Evolutionary conservation across 2,888 invertebrate species (phyloP).

Genomic region (Drosophila paucipuncta): DNA sequence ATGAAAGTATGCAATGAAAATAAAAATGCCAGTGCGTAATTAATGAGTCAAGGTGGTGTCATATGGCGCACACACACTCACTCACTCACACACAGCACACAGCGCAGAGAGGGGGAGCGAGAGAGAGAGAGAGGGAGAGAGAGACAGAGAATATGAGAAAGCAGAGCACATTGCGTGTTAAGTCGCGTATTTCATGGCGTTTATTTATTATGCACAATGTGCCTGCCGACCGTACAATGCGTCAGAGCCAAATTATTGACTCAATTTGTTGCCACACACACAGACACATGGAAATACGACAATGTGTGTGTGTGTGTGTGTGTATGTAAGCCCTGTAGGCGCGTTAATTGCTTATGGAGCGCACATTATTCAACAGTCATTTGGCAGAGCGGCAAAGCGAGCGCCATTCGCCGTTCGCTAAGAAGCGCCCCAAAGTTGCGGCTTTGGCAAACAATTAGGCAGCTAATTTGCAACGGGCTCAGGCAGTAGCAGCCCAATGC

Average conservation of each 20-base stretch:
- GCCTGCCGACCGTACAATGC: slow-evolving; percentile 55
- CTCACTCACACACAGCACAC: slow-evolving; percentile 30
- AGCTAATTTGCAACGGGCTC: slow-evolving; percentile 72
- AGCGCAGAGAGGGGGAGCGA: slow-evolving; percentile 2
- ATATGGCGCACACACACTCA: slow-evolving; percentile 74
- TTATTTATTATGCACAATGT: slow-evolving; percentile 82
- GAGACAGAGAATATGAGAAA: slow-evolving; percentile 16
- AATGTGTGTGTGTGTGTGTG: slow-evolving; percentile 30
- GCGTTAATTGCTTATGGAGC: slow-evolving; percentile 80
- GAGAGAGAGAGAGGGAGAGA: neutral
- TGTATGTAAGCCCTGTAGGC: slow-evolving; percentile 68
- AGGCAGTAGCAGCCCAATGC: slow-evolving; percentile 39
- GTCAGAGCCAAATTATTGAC: slow-evolving; percentile 72
- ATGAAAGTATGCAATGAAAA: slow-evolving; percentile 80
- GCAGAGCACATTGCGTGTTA: slow-evolving; percentile 73
- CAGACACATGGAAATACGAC: slow-evolving; percentile 10
- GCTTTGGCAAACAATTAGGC: slow-evolving; percentile 81
- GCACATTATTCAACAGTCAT: slow-evolving; percentile 80
- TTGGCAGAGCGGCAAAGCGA: slow-evolving; percentile 57
- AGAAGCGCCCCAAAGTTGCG: slow-evolving; percentile 70
- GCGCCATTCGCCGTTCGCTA: slow-evolving; percentile 34
- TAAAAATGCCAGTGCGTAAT: slow-evolving; percentile 80
- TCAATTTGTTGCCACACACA: slow-evolving; percentile 68
- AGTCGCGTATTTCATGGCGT: slow-evolving; percentile 81
- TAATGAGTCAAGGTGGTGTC: slow-evolving; percentile 81